A percentile compares a stretch with the other conserved stretches of the same genome.
phyloP scores from a whole-genome alignment of 1,140 invertebrate genomes.

The Frieseomelitta varia region DNA sequence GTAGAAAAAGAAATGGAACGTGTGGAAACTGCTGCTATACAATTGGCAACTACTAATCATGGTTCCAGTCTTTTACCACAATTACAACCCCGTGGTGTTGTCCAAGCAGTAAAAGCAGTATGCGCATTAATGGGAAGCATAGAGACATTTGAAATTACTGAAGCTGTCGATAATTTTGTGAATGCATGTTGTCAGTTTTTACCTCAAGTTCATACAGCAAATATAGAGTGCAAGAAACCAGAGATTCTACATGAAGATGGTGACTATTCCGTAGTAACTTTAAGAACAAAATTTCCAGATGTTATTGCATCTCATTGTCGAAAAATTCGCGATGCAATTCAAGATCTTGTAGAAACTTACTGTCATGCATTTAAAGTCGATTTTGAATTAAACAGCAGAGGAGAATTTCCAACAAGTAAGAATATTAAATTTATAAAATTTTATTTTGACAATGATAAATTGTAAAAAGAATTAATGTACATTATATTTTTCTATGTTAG shows the following conservation, averaged over 20 bases:
- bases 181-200: constrained; percentile 84
- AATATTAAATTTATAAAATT: constrained; percentile 54
- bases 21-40: constrained; percentile 85
- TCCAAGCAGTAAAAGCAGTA: constrained; percentile 96
- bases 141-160: constrained; percentile 92
- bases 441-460: constrained; percentile 19
- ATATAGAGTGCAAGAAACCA: constrained; percentile 82
- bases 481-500: constrained; percentile 65
- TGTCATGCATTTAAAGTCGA: constrained; percentile 92
- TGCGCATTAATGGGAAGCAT: constrained; percentile 93
- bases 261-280: constrained; percentile 84
- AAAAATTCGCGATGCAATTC: constrained; percentile 87
- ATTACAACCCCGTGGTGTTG: constrained; percentile 85
- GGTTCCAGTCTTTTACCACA: constrained; percentile 79
- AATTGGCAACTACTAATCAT: constrained; percentile 81
- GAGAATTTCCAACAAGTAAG: constrained; percentile 79
- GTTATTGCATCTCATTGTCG: constrained; percentile 85
- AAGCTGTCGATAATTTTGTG: constrained; percentile 88
- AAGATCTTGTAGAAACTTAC: constrained; percentile 90
- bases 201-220: constrained; percentile 79
- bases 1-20: constrained; percentile 91
- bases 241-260: constrained; percentile 84
- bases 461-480: constrained; percentile 7
- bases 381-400: constrained; percentile 84
- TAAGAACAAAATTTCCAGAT: constrained; percentile 83